Percentiles rank a stretch among this genome's conserved stretches.
Evolutionary conservation across 2,113 vertebrate genomes (phyloP).

Genomic region (Actenoides lindsayi): DNA sequence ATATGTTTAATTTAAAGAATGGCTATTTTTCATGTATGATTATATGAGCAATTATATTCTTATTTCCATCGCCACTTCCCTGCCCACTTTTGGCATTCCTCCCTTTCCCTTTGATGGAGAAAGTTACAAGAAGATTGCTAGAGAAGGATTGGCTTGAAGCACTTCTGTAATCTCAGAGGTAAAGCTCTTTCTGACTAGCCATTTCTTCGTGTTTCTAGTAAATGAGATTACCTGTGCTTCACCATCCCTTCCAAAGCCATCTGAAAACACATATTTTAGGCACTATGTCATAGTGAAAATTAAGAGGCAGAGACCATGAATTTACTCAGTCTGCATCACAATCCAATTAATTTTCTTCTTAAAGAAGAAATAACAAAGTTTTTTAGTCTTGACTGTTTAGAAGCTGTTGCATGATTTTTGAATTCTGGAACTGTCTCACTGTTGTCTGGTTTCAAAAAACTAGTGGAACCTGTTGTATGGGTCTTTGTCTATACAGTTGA

Average conservation of each 20-base stretch:
- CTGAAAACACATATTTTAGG: background rate
- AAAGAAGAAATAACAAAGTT: background rate
- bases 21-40: background rate
- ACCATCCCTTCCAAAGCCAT: background rate
- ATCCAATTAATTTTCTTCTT: background rate
- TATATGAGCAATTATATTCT: background rate
- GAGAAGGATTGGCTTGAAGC: background rate
- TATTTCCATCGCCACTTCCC: background rate
- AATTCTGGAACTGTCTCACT: background rate
- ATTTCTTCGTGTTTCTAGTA: background rate
- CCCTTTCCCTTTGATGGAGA: background rate
- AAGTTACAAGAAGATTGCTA: background rate
- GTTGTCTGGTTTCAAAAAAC: background rate
- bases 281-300: background rate
- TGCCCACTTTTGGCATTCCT: background rate
- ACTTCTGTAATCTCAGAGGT: background rate
- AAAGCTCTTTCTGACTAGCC: background rate
- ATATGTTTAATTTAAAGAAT: background rate
- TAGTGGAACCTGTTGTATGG: background rate
- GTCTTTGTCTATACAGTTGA: background rate
- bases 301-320: background rate
- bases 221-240: background rate
- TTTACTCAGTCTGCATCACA: background rate
- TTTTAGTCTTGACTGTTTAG: background rate
- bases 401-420: background rate